Evolutionary conservation across 2,888 invertebrate genomes (phyloP).

Genomic region (Xanthia togata): DNA sequence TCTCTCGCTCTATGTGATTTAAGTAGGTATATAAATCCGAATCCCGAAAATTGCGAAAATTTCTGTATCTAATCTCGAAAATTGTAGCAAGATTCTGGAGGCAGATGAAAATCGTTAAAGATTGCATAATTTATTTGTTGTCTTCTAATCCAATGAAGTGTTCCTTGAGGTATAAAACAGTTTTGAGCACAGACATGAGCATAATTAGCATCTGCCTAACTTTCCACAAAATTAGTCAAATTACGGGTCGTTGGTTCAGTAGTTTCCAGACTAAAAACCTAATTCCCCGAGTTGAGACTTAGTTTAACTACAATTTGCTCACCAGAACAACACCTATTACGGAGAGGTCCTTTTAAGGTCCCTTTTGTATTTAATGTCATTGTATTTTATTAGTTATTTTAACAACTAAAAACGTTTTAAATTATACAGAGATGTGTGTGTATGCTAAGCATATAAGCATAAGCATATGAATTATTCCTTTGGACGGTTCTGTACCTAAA

Average conservation of each 20-base stretch:
- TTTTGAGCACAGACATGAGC: slow-evolving; percentile 30
- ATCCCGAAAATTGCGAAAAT: no score
- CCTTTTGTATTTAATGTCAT: slow-evolving; percentile 31
- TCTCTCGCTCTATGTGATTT: background rate
- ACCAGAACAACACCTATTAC: slow-evolving; percentile 55
- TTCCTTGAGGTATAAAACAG: slow-evolving; percentile 14
- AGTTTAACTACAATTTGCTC: slow-evolving; percentile 56
- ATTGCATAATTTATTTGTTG: background rate
- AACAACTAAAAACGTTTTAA: background rate
- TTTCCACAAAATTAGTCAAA: slow-evolving; percentile 59
- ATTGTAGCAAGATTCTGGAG: background rate
- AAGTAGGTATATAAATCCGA: no score
- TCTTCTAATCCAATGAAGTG: slow-evolving; percentile 7
- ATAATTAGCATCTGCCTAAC: slow-evolving; percentile 49
- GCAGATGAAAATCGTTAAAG: background rate
- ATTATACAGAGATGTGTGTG: background rate
- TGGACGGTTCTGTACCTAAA: background rate
- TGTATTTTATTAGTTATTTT: slow-evolving; percentile 36
- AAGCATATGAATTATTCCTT: background rate
- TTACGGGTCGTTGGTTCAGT: slow-evolving; percentile 45
- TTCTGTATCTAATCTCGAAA: background rate
- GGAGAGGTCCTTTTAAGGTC: slow-evolving; percentile 21
- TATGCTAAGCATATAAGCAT: background rate
- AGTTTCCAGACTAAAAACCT: slow-evolving; percentile 52
- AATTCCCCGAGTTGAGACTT: slow-evolving; percentile 54